Percentiles rank a stretch among this genome's conserved stretches.
phyloP scores from a whole-genome alignment of 2,113 vertebrate genomes.

The Mirza zaza region DNA sequence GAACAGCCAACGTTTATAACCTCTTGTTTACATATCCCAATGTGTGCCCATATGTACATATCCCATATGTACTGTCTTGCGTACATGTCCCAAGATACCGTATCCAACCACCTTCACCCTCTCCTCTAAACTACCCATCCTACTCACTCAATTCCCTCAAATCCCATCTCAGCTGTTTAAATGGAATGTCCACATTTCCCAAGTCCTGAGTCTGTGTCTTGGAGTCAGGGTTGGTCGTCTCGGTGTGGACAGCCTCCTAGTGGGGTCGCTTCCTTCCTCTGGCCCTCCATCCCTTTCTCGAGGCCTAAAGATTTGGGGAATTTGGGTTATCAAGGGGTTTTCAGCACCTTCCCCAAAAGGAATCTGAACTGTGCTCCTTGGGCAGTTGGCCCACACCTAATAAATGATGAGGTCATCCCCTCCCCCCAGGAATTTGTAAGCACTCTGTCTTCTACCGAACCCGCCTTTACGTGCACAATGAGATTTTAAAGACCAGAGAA shows the following conservation, averaged over 20 bases:
- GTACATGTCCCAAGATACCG: background rate
- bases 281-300: background rate
- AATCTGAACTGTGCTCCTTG: conserved; percentile 40
- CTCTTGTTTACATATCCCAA: background rate
- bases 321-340: background rate
- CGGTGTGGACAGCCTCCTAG: background rate
- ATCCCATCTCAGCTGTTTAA: background rate
- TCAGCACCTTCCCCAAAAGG: conserved; percentile 45
- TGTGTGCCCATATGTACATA: background rate
- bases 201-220: background rate
- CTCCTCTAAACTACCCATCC: background rate
- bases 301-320: conserved; percentile 44
- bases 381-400: conserved; percentile 25
- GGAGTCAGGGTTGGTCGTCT: background rate
- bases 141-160: background rate
- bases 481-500: conserved; percentile 32
- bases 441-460: conserved; percentile 29
- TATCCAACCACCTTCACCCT: background rate
- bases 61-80: background rate
- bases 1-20: background rate
- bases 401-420: conserved; percentile 47
- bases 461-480: background rate
- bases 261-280: background rate
- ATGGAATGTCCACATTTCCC: background rate
- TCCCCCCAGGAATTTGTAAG: conserved; percentile 7